Percentiles rank a stretch among this genome's conserved stretches.
Evolutionary conservation across 2,888 invertebrate species (phyloP).

Genomic region (Lasioglossum leucozonium): DNA sequence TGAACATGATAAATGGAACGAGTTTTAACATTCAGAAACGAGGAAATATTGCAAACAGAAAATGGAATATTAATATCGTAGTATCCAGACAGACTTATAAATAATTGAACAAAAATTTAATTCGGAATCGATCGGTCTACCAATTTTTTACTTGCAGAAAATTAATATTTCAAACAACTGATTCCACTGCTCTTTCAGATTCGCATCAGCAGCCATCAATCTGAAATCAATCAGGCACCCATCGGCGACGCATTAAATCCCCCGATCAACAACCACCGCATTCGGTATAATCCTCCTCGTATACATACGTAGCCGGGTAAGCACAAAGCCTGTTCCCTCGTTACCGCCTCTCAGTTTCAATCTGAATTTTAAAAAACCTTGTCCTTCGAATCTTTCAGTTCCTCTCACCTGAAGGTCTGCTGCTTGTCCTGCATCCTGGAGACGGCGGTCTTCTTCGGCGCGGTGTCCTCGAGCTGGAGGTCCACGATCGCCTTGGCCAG

Average conservation of each 20-base stretch:
- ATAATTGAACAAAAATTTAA: too few species aligned
- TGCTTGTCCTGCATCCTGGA: conserved; percentile 88
- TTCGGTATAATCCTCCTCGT: background rate
- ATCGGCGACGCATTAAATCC: background rate
- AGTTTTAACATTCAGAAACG: background rate
- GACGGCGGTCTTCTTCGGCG: conserved; percentile 87
- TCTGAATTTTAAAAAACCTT: background rate
- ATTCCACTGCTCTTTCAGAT: background rate
- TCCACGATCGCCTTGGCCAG: conserved; percentile 90
- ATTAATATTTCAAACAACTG: background rate
- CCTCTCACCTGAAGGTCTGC: conserved; percentile 84
- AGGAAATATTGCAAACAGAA: too few species aligned
- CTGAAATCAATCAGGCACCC: background rate
- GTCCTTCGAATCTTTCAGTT: background rate
- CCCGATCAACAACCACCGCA: background rate
- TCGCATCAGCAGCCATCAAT: background rate
- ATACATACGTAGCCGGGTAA: background rate
- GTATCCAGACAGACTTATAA: background rate
- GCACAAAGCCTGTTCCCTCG: background rate
- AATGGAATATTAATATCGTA: too few species aligned
- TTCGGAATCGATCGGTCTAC: too few species aligned
- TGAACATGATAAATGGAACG: background rate
- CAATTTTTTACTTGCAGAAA: background rate
- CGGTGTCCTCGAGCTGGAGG: conserved; percentile 85
- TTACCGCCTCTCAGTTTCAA: background rate